These are phyloP conservation scores for Lonchura striata DNA, from an alignment of 2,113 vertebrate genomes.

Conservation along the genomic window DNA sequence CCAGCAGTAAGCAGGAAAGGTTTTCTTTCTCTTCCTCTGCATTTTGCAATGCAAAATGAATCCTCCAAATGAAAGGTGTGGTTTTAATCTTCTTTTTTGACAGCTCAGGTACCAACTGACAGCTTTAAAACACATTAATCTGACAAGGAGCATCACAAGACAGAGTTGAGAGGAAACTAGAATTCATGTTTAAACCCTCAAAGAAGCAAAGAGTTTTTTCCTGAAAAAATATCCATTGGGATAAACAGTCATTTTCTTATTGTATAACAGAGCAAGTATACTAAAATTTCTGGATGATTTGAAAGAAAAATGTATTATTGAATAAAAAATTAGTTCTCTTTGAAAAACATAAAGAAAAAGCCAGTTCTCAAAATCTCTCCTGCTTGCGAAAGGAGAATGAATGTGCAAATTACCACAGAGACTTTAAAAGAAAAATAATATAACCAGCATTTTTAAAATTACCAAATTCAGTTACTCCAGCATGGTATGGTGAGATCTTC, in stretches of 20 bases:
- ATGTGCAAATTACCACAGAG: background rate
- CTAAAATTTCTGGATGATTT: background rate
- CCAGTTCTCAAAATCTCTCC: background rate
- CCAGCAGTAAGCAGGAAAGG: background rate
- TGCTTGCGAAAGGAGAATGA: background rate
- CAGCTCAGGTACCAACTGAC: background rate
- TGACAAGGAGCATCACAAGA: background rate
- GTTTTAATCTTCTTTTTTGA: background rate
- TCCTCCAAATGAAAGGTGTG: background rate
- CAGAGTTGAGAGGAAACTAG: background rate
- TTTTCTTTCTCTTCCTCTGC: background rate
- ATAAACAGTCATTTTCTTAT: background rate
- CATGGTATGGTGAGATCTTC: background rate
- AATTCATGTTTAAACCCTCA: background rate
- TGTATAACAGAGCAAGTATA: background rate
- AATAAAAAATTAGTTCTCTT: background rate
- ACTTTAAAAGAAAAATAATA: background rate
- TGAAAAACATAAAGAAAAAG: background rate
- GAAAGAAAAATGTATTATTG: background rate
- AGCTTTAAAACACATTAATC: slow-evolving; percentile 1
- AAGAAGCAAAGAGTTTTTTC: background rate
- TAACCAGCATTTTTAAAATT: background rate
- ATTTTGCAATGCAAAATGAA: background rate
- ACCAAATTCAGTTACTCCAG: background rate
- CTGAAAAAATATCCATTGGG: background rate